These are phyloP conservation scores for Donacobius atricapilla DNA, from an alignment of 2,113 vertebrate species.

Conservation along the genomic window DNA sequence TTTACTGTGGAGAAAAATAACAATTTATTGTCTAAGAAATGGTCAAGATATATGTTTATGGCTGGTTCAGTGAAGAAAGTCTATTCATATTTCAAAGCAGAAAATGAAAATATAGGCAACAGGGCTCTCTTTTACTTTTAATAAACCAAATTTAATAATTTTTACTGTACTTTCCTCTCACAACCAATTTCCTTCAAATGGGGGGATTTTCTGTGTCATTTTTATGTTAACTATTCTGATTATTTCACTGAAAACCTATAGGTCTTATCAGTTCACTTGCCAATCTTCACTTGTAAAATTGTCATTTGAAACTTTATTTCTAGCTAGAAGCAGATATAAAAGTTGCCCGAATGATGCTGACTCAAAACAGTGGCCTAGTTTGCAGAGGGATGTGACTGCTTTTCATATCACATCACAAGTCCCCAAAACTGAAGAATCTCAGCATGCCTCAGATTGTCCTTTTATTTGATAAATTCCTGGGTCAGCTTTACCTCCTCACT, in stretches of 20 bases:
- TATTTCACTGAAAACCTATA: neutral
- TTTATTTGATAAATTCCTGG: neutral
- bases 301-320: neutral
- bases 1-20: neutral
- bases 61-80: neutral
- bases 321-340: neutral
- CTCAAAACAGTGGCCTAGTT: neutral
- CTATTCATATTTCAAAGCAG: neutral
- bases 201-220: neutral
- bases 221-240: neutral
- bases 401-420: neutral
- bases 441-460: neutral
- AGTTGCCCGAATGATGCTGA: neutral
- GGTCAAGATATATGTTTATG: neutral
- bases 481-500: neutral
- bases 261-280: neutral
- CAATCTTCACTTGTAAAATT: neutral
- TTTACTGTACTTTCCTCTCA: neutral
- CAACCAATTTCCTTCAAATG: neutral
- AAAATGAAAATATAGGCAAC: neutral
- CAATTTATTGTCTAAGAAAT: neutral
- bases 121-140: neutral
- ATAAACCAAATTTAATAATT: neutral
- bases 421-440: neutral
- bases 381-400: neutral